Evolutionary conservation across 1,140 invertebrate genomes (phyloP), one percentile per base, ranked within the genome.

Genomic region (Schlechtendalia chinensis): DNA sequence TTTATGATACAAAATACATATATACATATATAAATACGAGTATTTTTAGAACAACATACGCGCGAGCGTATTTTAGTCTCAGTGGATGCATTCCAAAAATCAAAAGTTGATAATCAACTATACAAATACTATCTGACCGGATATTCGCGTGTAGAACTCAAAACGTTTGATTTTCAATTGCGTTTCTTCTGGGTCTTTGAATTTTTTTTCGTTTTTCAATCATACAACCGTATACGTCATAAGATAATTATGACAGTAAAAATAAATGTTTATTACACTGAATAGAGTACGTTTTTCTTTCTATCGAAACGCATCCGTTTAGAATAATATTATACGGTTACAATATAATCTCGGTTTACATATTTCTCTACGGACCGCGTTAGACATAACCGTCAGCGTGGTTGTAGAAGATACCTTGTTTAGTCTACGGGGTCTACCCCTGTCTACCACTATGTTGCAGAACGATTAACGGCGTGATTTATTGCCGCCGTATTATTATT

Each of bases 51-150:
- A 54, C 47, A 72, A 54, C 69, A 50, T 17, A 72, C 50, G 24
- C 16, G 47, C 19, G 53, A 72, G 47, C 69, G 47, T 72, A 72
- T 72, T 54, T 72, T 29, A 29, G 69, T 72, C 54, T 53, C 17
- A 29, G 50, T 72, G 69, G 69, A 72, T 29, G 27, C 50, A 72
- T 54, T 72, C 69, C 69, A 72, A 72, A 72, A 72, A 72, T 72
- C 19, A 53, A 27, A 54, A 72, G 69, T 72, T 54, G 24, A 72
- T 72, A 29, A 72, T 72, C 69, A 72, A 53, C 67, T 71, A 39
- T 45, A 45, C n/a, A n/a, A 39, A 39, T 27, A 71, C 69, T 72
- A 29, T 72, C 39, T 50, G 24, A 72, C 47, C 11, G 24, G 29
- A 29, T 71, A 71, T 71, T 50, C 17, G 67, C 32, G 16, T 47